Base-by-base conservation (phyloP, 2,888 invertebrate species). In the Trichacis sp. region DNA sequence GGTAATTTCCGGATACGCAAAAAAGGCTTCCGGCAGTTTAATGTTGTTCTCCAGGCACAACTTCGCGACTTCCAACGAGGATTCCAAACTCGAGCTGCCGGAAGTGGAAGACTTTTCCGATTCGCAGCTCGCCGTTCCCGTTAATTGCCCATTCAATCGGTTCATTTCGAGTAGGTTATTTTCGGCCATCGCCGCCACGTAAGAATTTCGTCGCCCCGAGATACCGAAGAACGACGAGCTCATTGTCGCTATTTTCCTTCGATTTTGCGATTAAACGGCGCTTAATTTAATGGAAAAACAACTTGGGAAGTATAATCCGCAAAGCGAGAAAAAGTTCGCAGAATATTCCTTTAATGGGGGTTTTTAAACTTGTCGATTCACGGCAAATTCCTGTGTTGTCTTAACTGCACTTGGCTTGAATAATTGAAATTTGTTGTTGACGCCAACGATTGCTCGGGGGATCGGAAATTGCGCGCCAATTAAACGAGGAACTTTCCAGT, bases 161-260 rank as follows among this genome's bases (percentile, higher is more conserved):
- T 9, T 53, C 71, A 33, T 12, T 20, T 69, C 71, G n/a, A 61
- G 51, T 42, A 56, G 49, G 15, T 72, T 69, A 53, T 72, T 72
- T 33, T 74, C 72, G 47, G 64, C 64, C 66, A 80, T 70, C 20
- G 80, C 80, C 9, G 68, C 74, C 59, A 63, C 72, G 61, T 81
- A 81, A 20, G 80, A 80, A 58, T 76, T 64, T 40, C 81, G 75
- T 43, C 79, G 77, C 33, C 61, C 72, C 9, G 58, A 71, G 54
- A 38, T 29, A 19, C n/a, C 1, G 43, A 17, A 1, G 3, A 9
- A 19, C 11, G 33, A 9, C 3, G 33, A 12, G 15, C 15, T 40
- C 15, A 15, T 40, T 15, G 14, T 40, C 14, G 4, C 40, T 40
- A 5, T 36, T n/a, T n/a, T n/a, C n/a, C n/a, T n/a, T n/a, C n/a